Conservation (phyloP, 2,797 vertebrate genomes). For the Ctenopoma kingsleyae region DNA sequence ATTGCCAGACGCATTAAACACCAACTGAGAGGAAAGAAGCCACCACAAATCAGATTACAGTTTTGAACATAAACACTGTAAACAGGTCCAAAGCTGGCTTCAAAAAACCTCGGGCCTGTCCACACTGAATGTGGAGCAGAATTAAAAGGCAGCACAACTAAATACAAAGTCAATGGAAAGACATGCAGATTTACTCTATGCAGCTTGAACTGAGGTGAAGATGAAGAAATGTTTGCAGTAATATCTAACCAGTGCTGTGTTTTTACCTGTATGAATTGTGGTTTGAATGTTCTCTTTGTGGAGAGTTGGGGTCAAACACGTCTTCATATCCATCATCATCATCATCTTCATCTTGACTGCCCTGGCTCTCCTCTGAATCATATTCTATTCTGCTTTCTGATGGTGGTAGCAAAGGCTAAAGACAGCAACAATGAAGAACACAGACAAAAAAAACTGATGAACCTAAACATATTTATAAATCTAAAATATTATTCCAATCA, state of each 20-base stretch:
- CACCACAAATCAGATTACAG: constrained; percentile 31
- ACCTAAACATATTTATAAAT: not conserved
- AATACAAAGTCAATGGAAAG: constrained; percentile 13
- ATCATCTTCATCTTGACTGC: constrained; percentile 87
- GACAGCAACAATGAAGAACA: constrained; percentile 10
- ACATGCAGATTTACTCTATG: constrained; percentile 9
- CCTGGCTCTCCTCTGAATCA: constrained; percentile 95
- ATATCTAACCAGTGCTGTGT: constrained; percentile 11
- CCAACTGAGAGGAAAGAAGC: constrained; percentile 87
- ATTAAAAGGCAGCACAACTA: constrained; percentile 3
- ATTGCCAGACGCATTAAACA: constrained; percentile 97
- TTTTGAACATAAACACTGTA: constrained; percentile 14
- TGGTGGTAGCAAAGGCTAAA: constrained; percentile 89
- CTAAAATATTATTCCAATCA: not conserved
- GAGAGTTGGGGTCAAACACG: constrained; percentile 83
- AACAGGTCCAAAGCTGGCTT: not conserved
- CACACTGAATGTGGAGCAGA: constrained; percentile 9
- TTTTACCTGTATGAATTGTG: constrained; percentile 96
- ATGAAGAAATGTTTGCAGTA: constrained; percentile 18
- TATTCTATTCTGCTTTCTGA: constrained; percentile 90
- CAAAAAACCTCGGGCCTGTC: constrained; percentile 1
- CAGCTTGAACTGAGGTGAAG: constrained; percentile 3
- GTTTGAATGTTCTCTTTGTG: constrained; percentile 93
- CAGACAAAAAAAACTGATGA: not conserved
- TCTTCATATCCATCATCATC: constrained; percentile 81